Evolutionary conservation across 2,113 vertebrate genomes (phyloP), one percentile per base, ranked within the genome.

Genomic region (Neodontobutis hainanensis): DNA sequence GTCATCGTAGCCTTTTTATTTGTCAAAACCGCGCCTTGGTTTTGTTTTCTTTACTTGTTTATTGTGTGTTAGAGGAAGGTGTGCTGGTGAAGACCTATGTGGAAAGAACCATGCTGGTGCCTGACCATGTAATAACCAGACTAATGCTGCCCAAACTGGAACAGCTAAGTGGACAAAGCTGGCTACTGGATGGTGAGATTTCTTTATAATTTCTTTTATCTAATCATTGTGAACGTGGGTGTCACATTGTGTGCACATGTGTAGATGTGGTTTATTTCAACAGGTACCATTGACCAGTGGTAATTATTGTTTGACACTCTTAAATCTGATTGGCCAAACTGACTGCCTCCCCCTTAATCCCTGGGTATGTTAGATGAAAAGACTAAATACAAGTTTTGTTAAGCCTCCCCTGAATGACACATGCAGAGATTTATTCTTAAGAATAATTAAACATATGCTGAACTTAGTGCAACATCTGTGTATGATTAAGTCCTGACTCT

Each of bases 81-180:
- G 10, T 85, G 61, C 55, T 94, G 90, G 95, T 95, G 59, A 95
- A 94, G 90, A 91, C 90, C 60, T 96, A 95, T 77, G 91, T 98
- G 0, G 90, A 96, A 48, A 91, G 87, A 73, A 91, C 95, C 27
- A 91, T 95, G 73, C 87, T 96, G 90, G 96, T 99, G 35, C 97
- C 97, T 0, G 97, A 99, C 84, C 92, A 94, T 7, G 91, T 99
- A 80, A 96, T 98, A 91, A 97, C 95, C 0, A 91, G 80, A 0
- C 73, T 99, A 65, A 93, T 99, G 93, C 80, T 96, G 85, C 79
- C 82, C 0, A 94, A 94, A 87, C 84, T 99, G 87, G 92, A 97
- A 80, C 92, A 92, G 44, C 88, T 95, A 59, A 92, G 61, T 0
- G 51, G 68, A 9, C 91, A 96, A 80, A 96, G 90, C 88, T 99